Base-by-base conservation (phyloP, 2,113 vertebrate genomes). In the Butorides virescens region DNA sequence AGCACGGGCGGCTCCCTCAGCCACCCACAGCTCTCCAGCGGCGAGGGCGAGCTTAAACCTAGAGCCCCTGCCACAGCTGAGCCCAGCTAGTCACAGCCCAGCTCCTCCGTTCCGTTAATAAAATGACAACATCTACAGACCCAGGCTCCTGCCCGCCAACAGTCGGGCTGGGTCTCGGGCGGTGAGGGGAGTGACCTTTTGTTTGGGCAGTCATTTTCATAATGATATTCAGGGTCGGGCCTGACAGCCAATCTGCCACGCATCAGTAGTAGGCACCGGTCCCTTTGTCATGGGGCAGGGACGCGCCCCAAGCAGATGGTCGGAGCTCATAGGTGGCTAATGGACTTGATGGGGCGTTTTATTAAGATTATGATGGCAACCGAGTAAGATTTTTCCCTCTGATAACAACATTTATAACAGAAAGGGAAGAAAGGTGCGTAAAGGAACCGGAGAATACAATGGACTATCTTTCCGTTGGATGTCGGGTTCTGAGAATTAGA, bases 381-480 rank as follows among this genome's bases (percentile, higher is more conserved):
- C 29, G 67, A 71, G 39, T 46, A 58, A 72, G 39, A 36, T 37
- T 55, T 89, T 59, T 27, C n/a, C 59, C 65, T 79, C 80, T 19
- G 7, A 13, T 58, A 53, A 44, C 39, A 55, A 30, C 36, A 22
- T 15, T n/a, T 52, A 4, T 23, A 67, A 71, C 13, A 37, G 39
- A 73, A 53, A 58, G 30, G 37, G 49, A 15, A 20, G 32, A 68
- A 55, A 58, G 22, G 39, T 4, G 1, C 36, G 26, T 30, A 37
- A 67, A 81, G 58, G n/a, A 82, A 23, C 21, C 42, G 36, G 14
- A 59, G 21, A 56, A 39, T 32, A 9, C 16, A 55, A 23, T 1
- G 10, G 44, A 47, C 16, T 16, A 0, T 0, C 2, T 59, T 56
- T 56, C 52, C 1, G 1, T 11, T 44, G 46, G 46, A 49, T 26